Evolutionary conservation across 2,113 vertebrate species (phyloP), one percentile per base, ranked within the genome.

Genomic region (Labeo rohita): DNA sequence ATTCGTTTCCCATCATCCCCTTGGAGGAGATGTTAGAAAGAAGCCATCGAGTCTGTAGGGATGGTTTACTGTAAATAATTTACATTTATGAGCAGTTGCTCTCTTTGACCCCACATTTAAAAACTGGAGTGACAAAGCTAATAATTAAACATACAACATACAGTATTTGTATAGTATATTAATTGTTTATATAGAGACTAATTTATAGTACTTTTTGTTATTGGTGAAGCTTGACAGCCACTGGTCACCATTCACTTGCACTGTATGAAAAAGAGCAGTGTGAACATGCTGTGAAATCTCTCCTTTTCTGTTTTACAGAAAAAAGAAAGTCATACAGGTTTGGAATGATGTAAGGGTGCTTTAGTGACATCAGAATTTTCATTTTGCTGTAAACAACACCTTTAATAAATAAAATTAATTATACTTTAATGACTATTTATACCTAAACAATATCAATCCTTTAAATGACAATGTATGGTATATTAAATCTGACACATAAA

Each of bases 11-110:
- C 49, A 45, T 81, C 61, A 54, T 34, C 8, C 66, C 50, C 68
- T 84, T 54, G 66, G 18, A 68, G 8, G 66, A 49, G 78, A 70
- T 70, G 74, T 54, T 79, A 39, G 63, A 12, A 73, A 15, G 47
- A 18, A 52, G 77, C 45, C 49, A 72, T 15, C 54, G 8, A 70
- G 50, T 85, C 61, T 79, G 34, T 79, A 36, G 49, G 47, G 47
- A 68, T 56, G 36, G 28, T 66, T 77, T 6, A 76, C 63, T 12
- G n/a, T 52, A 34, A 70, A 49, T 8, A 49, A 80, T 45, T 16
- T 52, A 47, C 47, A 70, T 70, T 70, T 36, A 68, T 70, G 47
- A 70, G 23, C 45, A 36, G 80, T 68, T 82, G 16, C 16, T 8
- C 63, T 70, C 4, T 15, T 50, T 82, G 63, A 52, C 80, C 18